These are phyloP conservation scores for Ennomos quercinarius DNA, from an alignment of 2,888 invertebrate genomes.

Conservation along the genomic window DNA sequence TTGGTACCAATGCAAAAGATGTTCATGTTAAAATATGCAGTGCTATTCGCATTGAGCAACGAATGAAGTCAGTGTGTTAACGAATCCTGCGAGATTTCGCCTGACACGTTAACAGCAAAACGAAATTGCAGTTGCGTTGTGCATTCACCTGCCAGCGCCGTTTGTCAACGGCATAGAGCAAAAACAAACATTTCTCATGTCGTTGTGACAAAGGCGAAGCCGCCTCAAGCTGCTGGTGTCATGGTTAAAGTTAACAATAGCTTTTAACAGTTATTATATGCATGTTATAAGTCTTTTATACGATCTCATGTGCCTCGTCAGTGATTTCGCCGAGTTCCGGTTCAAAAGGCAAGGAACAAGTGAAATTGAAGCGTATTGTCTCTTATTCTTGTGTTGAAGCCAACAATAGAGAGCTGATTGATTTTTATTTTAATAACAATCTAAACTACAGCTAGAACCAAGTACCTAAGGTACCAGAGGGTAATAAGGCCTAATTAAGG, in stretches of 20 bases:
- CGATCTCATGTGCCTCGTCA: not conserved
- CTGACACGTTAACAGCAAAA: not conserved
- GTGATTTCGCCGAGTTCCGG: not conserved
- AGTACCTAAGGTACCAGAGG: no score
- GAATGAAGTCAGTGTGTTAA: conserved; percentile 13
- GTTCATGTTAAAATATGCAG: conserved; percentile 2
- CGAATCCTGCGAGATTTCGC: conserved; percentile 5
- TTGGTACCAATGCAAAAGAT: not conserved
- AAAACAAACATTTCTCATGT: conserved; percentile 18
- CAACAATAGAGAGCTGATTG: conserved; percentile 5
- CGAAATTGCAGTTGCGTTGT: conserved; percentile 8
- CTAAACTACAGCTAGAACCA: no score
- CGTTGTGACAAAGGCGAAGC: conserved; percentile 11
- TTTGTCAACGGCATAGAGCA: conserved; percentile 7
- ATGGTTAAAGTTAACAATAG: conserved; percentile 17
- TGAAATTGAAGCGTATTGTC: conserved; percentile 4
- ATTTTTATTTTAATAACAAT: no score
- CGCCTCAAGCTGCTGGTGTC: conserved; percentile 16
- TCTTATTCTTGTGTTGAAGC: not conserved
- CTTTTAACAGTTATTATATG: not conserved
- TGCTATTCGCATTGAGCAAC: conserved; percentile 5
- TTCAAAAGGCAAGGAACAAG: conserved; percentile 9
- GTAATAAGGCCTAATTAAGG: no score
- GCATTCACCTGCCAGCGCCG: conserved; percentile 6
- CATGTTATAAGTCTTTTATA: not conserved